These are phyloP conservation scores for Rhinoptilus africanus DNA, from an alignment of 2,113 vertebrate genomes.

Conservation along the genomic window DNA sequence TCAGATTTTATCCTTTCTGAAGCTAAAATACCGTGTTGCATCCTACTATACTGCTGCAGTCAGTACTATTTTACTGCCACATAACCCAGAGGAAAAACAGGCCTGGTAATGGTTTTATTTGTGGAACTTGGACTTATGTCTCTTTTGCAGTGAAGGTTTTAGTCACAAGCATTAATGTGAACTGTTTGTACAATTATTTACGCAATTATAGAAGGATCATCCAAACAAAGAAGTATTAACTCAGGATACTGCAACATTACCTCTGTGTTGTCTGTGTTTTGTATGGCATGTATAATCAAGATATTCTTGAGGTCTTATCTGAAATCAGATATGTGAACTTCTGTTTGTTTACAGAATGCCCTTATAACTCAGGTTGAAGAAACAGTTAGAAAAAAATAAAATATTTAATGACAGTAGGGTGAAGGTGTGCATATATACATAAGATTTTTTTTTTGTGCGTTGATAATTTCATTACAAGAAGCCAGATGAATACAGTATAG, in stretches of 20 bases:
- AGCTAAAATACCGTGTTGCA: not conserved
- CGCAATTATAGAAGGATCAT: not conserved
- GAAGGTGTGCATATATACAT: rapidly evolving
- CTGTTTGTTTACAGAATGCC: not conserved
- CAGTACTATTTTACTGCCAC: not conserved
- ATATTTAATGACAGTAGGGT: not conserved
- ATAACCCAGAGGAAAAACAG: not conserved
- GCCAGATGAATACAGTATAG: not conserved
- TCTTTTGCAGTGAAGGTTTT: not conserved
- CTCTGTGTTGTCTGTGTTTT: not conserved
- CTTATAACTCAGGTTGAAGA: not conserved
- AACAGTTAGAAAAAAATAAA: not conserved
- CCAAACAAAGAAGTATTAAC: not conserved
- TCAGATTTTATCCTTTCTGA: not conserved
- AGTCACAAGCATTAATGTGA: not conserved
- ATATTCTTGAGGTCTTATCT: not conserved
- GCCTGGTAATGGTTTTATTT: not conserved
- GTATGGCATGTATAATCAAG: rapidly evolving
- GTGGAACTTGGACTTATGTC: not conserved
- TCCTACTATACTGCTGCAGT: not conserved
- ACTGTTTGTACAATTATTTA: not conserved
- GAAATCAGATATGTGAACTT: not conserved
- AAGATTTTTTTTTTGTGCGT: not conserved
- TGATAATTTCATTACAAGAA: not conserved
- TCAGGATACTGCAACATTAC: not conserved